Evolutionary conservation across 1,140 invertebrate species (phyloP).

Genomic region (Steinernema khuongi): DNA sequence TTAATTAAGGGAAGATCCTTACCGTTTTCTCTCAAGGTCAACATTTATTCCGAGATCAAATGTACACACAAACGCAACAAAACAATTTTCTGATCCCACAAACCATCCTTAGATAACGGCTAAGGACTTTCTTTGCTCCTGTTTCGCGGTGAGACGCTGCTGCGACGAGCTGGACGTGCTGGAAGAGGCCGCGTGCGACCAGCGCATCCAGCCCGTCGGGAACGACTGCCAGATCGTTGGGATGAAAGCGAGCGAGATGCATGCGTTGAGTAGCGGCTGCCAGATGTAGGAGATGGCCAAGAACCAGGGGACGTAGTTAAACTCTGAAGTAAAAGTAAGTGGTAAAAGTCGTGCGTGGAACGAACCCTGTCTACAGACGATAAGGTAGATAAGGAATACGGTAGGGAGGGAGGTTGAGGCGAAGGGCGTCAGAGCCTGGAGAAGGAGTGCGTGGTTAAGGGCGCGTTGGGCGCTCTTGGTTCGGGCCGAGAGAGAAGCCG

Average conservation of each 20-base stretch:
- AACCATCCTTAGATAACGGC: no score
- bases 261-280: neutral
- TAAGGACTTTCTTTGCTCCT: neutral
- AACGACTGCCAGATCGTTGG: neutral
- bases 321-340: neutral
- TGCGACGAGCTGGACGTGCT: neutral
- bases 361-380: neutral
- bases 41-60: no score
- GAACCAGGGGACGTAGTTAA: constrained; percentile 2
- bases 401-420: neutral
- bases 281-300: neutral
- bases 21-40: no score
- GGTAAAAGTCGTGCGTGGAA: neutral
- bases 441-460: neutral
- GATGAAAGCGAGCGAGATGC: neutral
- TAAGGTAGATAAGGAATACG: neutral
- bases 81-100: no score
- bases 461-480: neutral
- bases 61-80: no score
- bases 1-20: no score
- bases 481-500: neutral
- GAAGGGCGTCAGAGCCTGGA: neutral
- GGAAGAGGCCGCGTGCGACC: neutral
- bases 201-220: neutral
- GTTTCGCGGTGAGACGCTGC: neutral